A percentile compares a stretch with the other conserved stretches of the same genome.
phyloP scores from a whole-genome alignment of 2,888 invertebrate genomes.

The Limenitis camilla region DNA sequence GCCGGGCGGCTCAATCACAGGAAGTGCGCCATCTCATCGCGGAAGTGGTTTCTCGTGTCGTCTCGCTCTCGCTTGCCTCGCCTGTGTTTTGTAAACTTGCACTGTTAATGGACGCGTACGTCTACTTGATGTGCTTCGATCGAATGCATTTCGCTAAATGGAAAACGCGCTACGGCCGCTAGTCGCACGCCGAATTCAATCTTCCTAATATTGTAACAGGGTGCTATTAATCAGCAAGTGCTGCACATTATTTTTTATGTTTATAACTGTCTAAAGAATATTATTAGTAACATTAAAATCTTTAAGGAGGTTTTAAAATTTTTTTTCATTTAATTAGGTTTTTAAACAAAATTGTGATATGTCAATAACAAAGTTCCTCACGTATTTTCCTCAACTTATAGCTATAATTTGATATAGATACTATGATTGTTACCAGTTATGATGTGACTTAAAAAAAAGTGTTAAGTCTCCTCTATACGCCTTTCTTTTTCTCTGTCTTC shows the following conservation, averaged over 20 bases:
- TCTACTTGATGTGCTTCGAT: conserved; percentile 51
- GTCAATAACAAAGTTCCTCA: no score
- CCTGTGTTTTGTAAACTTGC: conserved; percentile 52
- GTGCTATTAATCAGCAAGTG: background rate
- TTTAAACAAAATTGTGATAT: no score
- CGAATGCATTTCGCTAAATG: conserved; percentile 54
- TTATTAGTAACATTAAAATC: no score
- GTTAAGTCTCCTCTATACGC: no score
- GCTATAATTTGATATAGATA: no score
- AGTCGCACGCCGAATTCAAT: conserved; percentile 26
- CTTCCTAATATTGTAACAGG: conserved; percentile 23
- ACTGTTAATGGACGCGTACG: conserved; percentile 52
- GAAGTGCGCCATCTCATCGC: conserved; percentile 75
- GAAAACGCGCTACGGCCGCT: conserved; percentile 29
- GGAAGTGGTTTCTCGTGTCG: conserved; percentile 71
- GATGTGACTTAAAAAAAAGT: no score
- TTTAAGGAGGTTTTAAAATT: no score
- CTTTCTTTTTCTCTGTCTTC: no score
- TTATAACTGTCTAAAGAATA: no score
- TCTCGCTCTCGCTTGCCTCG: conserved; percentile 48
- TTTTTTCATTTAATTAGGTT: no score
- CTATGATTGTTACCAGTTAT: no score
- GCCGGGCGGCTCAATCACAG: conserved; percentile 63
- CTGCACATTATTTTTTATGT: background rate
- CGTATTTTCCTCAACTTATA: no score